These are phyloP conservation scores for Ophiodon elongatus DNA, from an alignment of 2,113 vertebrate genomes.

Conservation along the genomic window DNA sequence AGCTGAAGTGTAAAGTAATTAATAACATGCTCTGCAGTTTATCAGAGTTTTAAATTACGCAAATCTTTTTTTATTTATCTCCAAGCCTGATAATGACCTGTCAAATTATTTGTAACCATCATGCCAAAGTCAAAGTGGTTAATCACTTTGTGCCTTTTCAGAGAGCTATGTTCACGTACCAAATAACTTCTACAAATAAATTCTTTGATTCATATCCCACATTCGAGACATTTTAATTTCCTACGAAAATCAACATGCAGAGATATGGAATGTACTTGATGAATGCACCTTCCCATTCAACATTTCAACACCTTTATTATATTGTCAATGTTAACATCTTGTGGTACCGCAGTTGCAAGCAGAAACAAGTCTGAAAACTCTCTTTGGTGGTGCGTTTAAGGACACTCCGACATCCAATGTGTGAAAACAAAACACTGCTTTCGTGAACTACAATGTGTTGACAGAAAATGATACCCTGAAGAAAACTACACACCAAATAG, in stretches of 20 bases:
- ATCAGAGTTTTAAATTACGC: slow-evolving; percentile 52
- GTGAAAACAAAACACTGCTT: background rate
- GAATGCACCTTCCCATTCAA: slow-evolving; percentile 16
- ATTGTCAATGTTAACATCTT: slow-evolving; percentile 17
- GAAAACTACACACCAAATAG: background rate
- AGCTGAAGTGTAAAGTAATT: slow-evolving; percentile 56
- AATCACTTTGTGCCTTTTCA: slow-evolving; percentile 11
- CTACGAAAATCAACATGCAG: slow-evolving; percentile 6
- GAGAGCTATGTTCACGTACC: background rate
- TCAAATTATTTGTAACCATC: slow-evolving; percentile 33
- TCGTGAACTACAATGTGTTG: background rate
- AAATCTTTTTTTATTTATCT: slow-evolving; percentile 24
- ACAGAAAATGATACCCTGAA: background rate
- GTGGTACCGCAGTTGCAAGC: slow-evolving; percentile 12
- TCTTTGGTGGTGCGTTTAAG: slow-evolving; percentile 43
- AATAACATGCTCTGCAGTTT: slow-evolving; percentile 47
- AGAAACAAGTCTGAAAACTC: slow-evolving; percentile 34
- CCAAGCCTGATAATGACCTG: slow-evolving; percentile 32
- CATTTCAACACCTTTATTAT: slow-evolving; percentile 17
- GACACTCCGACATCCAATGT: background rate
- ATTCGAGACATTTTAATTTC: background rate
- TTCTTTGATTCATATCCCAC: background rate
- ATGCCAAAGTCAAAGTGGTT: background rate
- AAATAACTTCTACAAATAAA: background rate
- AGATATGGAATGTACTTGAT: slow-evolving; percentile 5